Evolutionary conservation across 2,797 vertebrate species (phyloP), one percentile per base, ranked within the genome.

Genomic region (Falco columbarius): DNA sequence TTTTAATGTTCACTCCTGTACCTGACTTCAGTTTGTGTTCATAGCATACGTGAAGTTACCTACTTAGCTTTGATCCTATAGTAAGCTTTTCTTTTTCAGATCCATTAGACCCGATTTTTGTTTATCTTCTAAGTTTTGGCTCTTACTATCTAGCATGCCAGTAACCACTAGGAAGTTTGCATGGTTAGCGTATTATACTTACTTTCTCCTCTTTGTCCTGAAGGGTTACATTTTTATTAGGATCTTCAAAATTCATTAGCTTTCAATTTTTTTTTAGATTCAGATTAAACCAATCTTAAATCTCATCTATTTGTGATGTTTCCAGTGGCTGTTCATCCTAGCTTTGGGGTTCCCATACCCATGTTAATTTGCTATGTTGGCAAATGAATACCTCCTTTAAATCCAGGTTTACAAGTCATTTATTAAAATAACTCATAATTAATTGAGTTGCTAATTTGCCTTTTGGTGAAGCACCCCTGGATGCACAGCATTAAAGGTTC

Each of bases 341-440:
- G 9, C 14, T 54, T 62, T 83, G n/a, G 38, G 38, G 21, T 74
- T 95, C 44, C 23, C 5, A n/a, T 29, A 62, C 36, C 19, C 44
- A 13, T 32, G 51, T 44, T 44, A 85, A 77, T 89, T 87, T 77
- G 52, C 23, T 83, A 11, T 23, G 5, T 36, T 87, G 63, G 23
- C 55, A 88, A 38, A 42, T 4, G 3, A 86, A 93, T 59, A 90
- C 36, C 13, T 72, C 19, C 47, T 84, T 94, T 93, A 89, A 96
- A 96, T 97, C 44, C 72, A 54, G 26, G 9, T 56, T 95, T 93
- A 92, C 7, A 66, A 89, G 26, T 79, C 16, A 77, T 95, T 96
- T 94, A 88, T 68, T 80, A 94, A 93, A 97, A 95, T 94, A 89
- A 93, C 90, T 96, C 49, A 84, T 91, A 93, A 94, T 95, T 94